Base-by-base conservation (phyloP, 1,140 invertebrate genomes). In the Leptinotarsa defecta region DNA sequence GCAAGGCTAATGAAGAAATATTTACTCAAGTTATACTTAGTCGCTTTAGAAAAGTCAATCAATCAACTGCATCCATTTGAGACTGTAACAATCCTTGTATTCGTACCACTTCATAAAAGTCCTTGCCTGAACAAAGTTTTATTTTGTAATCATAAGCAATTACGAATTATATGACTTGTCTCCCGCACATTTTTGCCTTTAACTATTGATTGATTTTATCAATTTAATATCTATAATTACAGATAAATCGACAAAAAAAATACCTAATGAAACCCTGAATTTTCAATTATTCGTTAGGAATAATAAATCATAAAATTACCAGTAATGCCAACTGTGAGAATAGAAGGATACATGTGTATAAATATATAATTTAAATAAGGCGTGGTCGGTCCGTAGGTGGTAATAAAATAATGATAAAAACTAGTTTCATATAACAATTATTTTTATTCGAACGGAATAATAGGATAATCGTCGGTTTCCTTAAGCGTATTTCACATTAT, bases 361-460 rank as follows among this genome's bases (percentile, higher is more conserved):
- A 70, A n/a, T 19, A 19, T 1, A 49, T 70, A 57, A 70, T 70
- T 48, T 57, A 3, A 70, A 70, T 70, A 52, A 70, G 68, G 68
- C 68, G 68, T 70, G 68, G 68, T 52, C 48, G 34, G n/a, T 49
- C n/a, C 19, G 68, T 70, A 57, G 68, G 68, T 70, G 68, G 68
- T 49, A 70, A 70, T 70, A 70, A 70, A 48, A 49, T 49, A 70
- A 70, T n/a, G 34, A 70, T 70, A 70, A 70, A 70, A 70, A 70
- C 68, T 70, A 6, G 68, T 48, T 48, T 52, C 13, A 48, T 49
- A 70, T 20, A 20, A 22, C n/a, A 20, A 34, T 20, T 4, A 65
- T 65, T 65, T 65, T 65, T 5, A 70, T 49, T 70, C 48, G 34
- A 19, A 48, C 19, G 8, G 13, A 13, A n/a, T 20, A 48, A 68